Evolutionary conservation across 2,797 vertebrate genomes (phyloP).

Genomic region (Chromobotia macracanthus): DNA sequence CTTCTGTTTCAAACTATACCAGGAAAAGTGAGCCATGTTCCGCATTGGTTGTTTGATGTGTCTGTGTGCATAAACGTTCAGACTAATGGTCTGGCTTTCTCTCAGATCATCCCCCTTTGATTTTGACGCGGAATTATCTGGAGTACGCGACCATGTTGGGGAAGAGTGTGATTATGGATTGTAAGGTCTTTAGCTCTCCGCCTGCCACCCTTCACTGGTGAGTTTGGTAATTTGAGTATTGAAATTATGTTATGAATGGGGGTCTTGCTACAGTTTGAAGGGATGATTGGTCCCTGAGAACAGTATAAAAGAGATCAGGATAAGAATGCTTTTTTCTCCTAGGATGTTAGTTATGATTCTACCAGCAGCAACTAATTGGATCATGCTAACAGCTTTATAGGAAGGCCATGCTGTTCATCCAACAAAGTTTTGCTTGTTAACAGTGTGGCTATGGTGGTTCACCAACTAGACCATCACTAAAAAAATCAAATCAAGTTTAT

Average conservation of each 20-base stretch:
- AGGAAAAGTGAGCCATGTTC: constrained; percentile 28
- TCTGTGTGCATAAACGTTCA: constrained; percentile 24
- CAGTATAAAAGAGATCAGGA: no score
- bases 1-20: constrained; percentile 21
- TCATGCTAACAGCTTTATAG: no score
- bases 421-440: no score
- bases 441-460: background rate
- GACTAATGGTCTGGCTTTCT: constrained; percentile 41
- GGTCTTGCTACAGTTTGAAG: no score
- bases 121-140: constrained; percentile 81
- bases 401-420: no score
- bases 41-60: constrained; percentile 38
- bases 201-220: constrained; percentile 83
- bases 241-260: no score
- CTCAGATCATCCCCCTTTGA: constrained; percentile 85
- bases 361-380: no score
- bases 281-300: no score
- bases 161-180: constrained; percentile 77
- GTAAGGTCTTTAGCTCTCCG: constrained; percentile 88
- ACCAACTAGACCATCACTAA: no score
- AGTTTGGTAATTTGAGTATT: constrained; percentile 57
- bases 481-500: no score
- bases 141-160: constrained; percentile 82
- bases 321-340: no score
- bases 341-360: no score